Evolutionary conservation across 2,888 invertebrate genomes (phyloP).

Genomic region (Deroplatys truncata): DNA sequence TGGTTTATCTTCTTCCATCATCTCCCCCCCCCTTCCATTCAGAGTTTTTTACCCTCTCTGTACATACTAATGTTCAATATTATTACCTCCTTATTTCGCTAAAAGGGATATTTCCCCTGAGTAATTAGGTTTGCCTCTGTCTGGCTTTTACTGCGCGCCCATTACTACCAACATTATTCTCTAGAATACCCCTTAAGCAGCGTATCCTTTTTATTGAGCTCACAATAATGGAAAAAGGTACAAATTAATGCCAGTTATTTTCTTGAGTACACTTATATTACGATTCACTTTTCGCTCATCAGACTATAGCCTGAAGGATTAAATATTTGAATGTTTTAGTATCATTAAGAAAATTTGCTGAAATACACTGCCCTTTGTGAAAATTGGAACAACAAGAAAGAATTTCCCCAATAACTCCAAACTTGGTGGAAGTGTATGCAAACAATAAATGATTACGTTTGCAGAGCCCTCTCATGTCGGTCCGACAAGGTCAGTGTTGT

Average conservation of each 20-base stretch:
- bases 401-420: no score
- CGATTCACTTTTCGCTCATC: no score
- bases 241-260: background rate
- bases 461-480: no score
- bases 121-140: background rate
- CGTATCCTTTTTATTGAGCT: background rate
- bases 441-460: no score
- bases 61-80: background rate
- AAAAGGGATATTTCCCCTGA: background rate
- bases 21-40: background rate
- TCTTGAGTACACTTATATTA: no score
- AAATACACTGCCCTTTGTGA: no score
- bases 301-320: no score
- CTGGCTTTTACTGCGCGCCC: background rate
- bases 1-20: background rate
- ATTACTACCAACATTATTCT: background rate
- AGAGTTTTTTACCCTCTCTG: background rate
- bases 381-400: no score
- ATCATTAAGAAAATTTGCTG: no score
- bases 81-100: background rate
- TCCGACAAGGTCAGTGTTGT: no score
- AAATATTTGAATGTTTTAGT: no score
- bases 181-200: background rate
- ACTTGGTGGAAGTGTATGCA: no score
- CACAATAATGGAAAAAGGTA: background rate